Conservation (phyloP, 2,797 vertebrate genomes). For the Lepilemur ruficaudatus region DNA sequence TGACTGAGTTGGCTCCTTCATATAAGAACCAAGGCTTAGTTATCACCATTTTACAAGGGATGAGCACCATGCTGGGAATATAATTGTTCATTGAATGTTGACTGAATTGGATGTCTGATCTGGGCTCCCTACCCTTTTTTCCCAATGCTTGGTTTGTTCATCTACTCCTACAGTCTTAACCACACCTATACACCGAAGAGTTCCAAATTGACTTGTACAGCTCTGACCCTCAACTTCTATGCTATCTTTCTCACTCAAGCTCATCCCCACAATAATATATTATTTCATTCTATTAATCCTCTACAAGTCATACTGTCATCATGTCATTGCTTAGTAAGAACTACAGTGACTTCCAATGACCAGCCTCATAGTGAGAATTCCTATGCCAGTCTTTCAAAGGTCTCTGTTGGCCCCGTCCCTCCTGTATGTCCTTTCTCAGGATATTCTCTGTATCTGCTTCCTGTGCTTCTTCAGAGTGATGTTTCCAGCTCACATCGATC, state of each 20-base stretch:
- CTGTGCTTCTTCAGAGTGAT: not conserved
- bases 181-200: not conserved
- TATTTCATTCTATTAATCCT: not conserved
- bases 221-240: not conserved
- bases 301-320: not conserved
- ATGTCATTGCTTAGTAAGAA: not conserved
- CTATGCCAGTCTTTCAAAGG: not conserved
- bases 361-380: not conserved
- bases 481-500: not conserved
- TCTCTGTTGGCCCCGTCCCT: not conserved
- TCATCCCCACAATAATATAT: not conserved
- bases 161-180: not conserved
- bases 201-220: not conserved
- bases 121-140: not conserved
- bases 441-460: not conserved
- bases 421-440: not conserved
- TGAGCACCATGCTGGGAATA: not conserved
- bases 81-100: not conserved
- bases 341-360: not conserved
- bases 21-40: not conserved
- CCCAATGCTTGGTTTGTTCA: not conserved
- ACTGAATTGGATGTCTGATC: not conserved
- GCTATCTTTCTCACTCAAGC: not conserved
- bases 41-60: not conserved
- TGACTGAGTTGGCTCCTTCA: not conserved